Evolutionary conservation across 2,797 vertebrate genomes (phyloP).

Genomic region (Micrastur ruficollis): DNA sequence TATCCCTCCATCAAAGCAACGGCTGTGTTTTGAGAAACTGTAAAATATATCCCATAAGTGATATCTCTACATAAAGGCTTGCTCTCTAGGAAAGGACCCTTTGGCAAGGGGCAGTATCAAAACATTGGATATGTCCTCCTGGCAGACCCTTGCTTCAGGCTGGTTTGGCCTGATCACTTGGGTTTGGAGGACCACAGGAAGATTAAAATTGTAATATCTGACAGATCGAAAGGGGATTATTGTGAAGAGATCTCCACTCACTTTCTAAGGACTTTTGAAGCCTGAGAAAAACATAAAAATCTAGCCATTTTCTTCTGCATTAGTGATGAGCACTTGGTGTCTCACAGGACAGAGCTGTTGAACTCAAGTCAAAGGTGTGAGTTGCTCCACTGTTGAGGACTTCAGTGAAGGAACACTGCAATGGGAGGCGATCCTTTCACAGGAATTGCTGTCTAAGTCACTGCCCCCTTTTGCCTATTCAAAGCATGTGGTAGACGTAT

Average conservation of each 20-base stretch:
- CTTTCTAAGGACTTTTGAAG: not conserved
- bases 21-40: not conserved
- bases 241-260: not conserved
- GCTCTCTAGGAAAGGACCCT: not conserved
- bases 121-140: not conserved
- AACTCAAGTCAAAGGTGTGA: not conserved
- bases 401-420: not conserved
- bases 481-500: not conserved
- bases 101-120: not conserved
- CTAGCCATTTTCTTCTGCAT: not conserved
- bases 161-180: not conserved
- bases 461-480: not conserved
- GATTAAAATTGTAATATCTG: not conserved
- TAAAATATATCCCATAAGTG: not conserved
- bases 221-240: not conserved
- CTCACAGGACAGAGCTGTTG: not conserved
- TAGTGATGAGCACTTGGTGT: fast-evolving
- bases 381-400: not conserved
- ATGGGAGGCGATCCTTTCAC: not conserved
- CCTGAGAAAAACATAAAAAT: not conserved
- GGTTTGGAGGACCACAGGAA: not conserved
- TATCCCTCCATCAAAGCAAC: not conserved
- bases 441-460: not conserved
- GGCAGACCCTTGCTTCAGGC: not conserved
- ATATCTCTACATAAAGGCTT: not conserved